A percentile compares a stretch with the other conserved stretches of the same genome.
phyloP scores from a whole-genome alignment of 2,888 invertebrate species.

The Dinocampus coccinellae region DNA sequence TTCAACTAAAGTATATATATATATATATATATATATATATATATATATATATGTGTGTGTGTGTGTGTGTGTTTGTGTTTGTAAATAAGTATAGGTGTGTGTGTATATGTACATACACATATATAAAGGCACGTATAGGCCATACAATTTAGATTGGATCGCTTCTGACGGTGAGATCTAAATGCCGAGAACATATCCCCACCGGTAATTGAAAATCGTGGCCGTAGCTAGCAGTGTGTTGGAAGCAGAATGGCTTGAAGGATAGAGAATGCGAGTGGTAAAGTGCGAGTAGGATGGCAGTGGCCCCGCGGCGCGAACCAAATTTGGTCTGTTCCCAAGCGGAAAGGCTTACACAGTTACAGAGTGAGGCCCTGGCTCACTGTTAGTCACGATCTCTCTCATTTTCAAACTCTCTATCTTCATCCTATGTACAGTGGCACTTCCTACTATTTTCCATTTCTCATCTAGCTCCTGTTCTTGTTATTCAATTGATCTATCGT shows the following conservation, averaged over 20 bases:
- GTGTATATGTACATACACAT: no score
- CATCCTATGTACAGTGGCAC: conserved; percentile 5
- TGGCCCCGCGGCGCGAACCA: conserved; percentile 13
- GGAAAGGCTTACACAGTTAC: conserved; percentile 23
- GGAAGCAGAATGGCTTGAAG: conserved; percentile 14
- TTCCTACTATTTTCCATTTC: neutral
- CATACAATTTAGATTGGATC: conserved; percentile 49
- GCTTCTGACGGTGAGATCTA: conserved; percentile 44
- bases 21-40: neutral
- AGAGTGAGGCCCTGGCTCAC: conserved; percentile 6
- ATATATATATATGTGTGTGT: neutral
- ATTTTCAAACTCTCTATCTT: neutral
- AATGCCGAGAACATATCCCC: conserved; percentile 46
- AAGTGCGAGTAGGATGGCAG: neutral
- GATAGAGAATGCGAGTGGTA: neutral
- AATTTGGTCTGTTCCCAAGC: conserved; percentile 30
- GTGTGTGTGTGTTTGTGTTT: conserved; percentile 14
- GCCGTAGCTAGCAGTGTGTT: conserved; percentile 35
- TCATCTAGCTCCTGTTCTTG: neutral
- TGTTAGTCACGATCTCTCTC: conserved; percentile 20
- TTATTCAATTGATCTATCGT: conserved; percentile 12
- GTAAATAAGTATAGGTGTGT: no score
- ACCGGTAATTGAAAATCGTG: conserved; percentile 50
- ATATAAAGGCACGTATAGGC: conserved; percentile 46
- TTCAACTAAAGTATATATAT: neutral